Evolutionary conservation across 2,888 invertebrate species (phyloP).

Genomic region (Chaitophorus viminalis): DNA sequence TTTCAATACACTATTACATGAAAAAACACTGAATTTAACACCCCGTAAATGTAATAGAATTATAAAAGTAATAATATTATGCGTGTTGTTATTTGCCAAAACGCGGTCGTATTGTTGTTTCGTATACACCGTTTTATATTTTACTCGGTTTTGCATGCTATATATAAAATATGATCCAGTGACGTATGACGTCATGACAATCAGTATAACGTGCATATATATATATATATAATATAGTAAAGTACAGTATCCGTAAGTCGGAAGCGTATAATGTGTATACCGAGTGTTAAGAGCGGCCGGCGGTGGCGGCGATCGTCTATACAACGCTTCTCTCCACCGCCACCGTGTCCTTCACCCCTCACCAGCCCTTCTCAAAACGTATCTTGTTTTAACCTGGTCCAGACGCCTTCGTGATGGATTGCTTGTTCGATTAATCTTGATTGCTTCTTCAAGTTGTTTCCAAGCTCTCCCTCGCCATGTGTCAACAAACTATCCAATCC

Average conservation of each 20-base stretch:
- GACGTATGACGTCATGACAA: slow-evolving; percentile 47
- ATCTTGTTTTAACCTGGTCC: slow-evolving; percentile 62
- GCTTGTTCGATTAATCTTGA: slow-evolving; percentile 65
- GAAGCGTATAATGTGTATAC: slow-evolving; percentile 31
- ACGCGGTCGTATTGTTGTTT: neutral
- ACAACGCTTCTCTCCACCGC: neutral
- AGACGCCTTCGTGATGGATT: slow-evolving; percentile 65
- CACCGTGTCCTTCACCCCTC: neutral
- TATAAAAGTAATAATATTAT: neutral
- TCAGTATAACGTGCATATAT: neutral
- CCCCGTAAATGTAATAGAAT: neutral
- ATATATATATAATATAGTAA: neutral
- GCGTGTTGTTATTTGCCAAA: neutral
- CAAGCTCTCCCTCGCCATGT: slow-evolving; percentile 50
- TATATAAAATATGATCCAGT: neutral
- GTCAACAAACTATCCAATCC: slow-evolving; percentile 62
- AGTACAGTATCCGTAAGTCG: neutral
- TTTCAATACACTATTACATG: neutral
- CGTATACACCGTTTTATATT: neutral
- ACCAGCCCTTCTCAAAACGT: slow-evolving; percentile 57
- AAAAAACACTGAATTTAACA: neutral
- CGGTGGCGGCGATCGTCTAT: slow-evolving; percentile 14
- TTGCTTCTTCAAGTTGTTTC: slow-evolving; percentile 64
- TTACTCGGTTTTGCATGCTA: neutral
- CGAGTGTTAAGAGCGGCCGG: slow-evolving; percentile 34